These are phyloP conservation scores for Cephus runcator DNA, from an alignment of 2,888 invertebrate genomes.

Conservation along the genomic window DNA sequence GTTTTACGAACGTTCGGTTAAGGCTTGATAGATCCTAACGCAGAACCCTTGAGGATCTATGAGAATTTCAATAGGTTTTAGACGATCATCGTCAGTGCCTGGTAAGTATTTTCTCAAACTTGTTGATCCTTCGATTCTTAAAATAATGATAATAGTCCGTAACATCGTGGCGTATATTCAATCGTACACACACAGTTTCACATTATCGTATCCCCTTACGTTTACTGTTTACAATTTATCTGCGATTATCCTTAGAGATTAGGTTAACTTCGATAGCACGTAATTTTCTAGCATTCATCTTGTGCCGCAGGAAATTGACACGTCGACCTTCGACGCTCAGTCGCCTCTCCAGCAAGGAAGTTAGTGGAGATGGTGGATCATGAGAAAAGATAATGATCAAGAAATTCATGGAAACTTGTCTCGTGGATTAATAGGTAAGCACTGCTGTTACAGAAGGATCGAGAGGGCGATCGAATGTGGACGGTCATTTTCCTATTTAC, in stretches of 20 bases:
- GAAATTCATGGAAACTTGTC: neutral
- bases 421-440: neutral
- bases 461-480: neutral
- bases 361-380: neutral
- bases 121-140: neutral
- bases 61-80: neutral
- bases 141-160: slow-evolving; percentile 4
- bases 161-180: slow-evolving; percentile 32
- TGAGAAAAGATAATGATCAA: neutral
- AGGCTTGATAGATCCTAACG: neutral
- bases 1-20: neutral
- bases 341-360: neutral
- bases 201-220: slow-evolving; percentile 15
- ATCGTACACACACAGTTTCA: slow-evolving; percentile 28
- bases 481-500: slow-evolving; percentile 6
- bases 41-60: neutral
- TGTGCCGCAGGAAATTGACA: neutral
- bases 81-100: neutral
- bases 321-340: neutral
- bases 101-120: neutral
- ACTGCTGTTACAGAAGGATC: neutral
- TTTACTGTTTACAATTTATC: neutral
- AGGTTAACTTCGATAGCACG: neutral
- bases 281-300: neutral
- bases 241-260: neutral